phyloP scores from a whole-genome alignment of 2,888 invertebrate genomes.

The Melieria crassipennis region DNA sequence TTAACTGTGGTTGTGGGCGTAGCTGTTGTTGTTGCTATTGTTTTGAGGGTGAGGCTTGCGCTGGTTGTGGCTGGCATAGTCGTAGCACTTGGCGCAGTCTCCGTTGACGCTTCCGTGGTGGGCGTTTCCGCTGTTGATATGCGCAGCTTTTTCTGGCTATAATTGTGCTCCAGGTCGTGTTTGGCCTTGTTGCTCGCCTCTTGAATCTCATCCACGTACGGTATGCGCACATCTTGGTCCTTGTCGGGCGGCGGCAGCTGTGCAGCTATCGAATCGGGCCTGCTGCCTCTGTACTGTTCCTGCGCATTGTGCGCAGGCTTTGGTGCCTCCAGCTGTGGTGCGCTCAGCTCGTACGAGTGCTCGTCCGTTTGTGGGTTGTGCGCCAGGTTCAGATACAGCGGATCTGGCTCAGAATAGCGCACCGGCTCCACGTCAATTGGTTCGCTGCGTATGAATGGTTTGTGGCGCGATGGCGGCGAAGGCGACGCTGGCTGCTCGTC shows the following conservation, averaged over 20 bases:
- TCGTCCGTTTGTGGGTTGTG: conserved; percentile 45
- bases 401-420: conserved; percentile 68
- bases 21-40: conserved; percentile 25
- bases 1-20: conserved; percentile 29
- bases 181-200: conserved; percentile 22
- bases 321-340: conserved; percentile 43
- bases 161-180: conserved; percentile 34
- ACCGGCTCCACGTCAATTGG: conserved; percentile 56
- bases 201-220: conserved; percentile 45
- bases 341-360: conserved; percentile 8
- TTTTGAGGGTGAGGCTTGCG: conserved; percentile 2
- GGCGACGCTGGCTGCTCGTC: conserved; percentile 34
- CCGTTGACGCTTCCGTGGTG: conserved; percentile 4
- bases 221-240: conserved; percentile 50
- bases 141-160: conserved; percentile 33
- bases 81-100: conserved; percentile 14
- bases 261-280: conserved; percentile 53
- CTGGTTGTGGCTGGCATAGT: conserved; percentile 26
- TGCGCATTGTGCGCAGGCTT: conserved; percentile 23
- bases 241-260: conserved; percentile 61
- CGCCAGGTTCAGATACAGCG: conserved; percentile 58
- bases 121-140: conserved; percentile 31
- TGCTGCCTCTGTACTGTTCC: conserved; percentile 37
- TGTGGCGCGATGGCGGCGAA: conserved; percentile 43
- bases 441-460: conserved; percentile 58